Percentiles rank a stretch among this genome's conserved stretches.
Evolutionary conservation across 1,140 invertebrate genomes (phyloP).

Genomic region (Platyscapa corneri): DNA sequence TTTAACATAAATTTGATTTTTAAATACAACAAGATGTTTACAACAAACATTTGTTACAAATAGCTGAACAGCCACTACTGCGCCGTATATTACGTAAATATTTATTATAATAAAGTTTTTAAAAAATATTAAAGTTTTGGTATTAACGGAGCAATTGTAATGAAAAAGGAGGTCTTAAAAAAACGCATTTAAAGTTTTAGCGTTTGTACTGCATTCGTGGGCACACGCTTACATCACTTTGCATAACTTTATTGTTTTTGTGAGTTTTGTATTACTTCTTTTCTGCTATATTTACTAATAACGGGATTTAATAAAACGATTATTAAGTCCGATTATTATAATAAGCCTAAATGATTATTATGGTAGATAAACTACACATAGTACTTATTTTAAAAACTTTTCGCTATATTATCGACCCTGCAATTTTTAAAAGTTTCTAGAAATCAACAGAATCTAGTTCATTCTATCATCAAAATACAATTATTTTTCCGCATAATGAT

Average conservation of each 20-base stretch:
- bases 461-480: too few species aligned
- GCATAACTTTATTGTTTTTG: constrained; percentile 18
- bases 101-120: background rate
- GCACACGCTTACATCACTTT: background rate
- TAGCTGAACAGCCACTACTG: background rate
- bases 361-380: background rate
- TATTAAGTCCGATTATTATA: too few species aligned
- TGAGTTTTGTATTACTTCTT: background rate
- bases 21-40: too few species aligned
- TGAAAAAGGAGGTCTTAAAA: background rate
- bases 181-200: background rate
- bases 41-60: background rate
- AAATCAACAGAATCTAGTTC: too few species aligned
- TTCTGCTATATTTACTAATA: background rate
- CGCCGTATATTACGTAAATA: background rate
- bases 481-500: background rate
- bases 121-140: background rate
- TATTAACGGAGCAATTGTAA: background rate
- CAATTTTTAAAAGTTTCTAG: too few species aligned
- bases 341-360: too few species aligned
- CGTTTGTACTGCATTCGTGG: constrained; percentile 5
- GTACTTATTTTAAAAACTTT: background rate
- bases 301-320: background rate
- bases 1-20: too few species aligned
- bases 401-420: background rate